A percentile compares a stretch with the other conserved stretches of the same genome.
phyloP scores from a whole-genome alignment of 37 sponge, comb jelly and placozoan species.

The Axinella damicornis region DNA sequence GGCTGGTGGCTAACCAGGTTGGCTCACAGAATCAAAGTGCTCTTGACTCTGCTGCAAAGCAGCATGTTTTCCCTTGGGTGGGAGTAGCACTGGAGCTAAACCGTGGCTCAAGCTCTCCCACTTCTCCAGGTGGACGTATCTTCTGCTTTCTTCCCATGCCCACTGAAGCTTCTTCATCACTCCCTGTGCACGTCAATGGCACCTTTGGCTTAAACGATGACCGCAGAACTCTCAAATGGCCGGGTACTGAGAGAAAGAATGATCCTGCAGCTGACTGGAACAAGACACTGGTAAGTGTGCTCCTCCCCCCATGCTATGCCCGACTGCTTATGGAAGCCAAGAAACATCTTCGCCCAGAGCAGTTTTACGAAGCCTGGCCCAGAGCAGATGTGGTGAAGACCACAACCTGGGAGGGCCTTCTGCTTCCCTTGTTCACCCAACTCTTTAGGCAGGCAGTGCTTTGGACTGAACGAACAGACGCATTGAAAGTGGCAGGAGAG shows the following conservation, averaged over 20 bases:
- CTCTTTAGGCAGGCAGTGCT: constrained; percentile 23
- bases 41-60: not conserved
- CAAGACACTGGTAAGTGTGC: constrained; percentile 33
- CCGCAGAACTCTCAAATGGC: constrained; percentile 66
- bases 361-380: constrained; percentile 58
- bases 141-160: constrained; percentile 85
- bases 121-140: constrained; percentile 22
- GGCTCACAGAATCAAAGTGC: not conserved
- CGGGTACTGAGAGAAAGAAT: constrained; percentile 48
- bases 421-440: constrained; percentile 5
- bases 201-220: constrained; percentile 69
- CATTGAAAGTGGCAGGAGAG: constrained; percentile 1
- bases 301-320: constrained; percentile 62
- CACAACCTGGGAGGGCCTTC: constrained; percentile 25
- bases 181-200: constrained; percentile 81
- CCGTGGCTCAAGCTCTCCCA: not conserved
- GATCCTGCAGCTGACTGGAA: constrained; percentile 69
- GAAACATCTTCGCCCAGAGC: not conserved
- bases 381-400: constrained; percentile 9
- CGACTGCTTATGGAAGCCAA: constrained; percentile 34
- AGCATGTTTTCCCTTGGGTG: constrained; percentile 22
- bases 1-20: not conserved
- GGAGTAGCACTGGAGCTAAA: not conserved
- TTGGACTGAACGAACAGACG: not conserved
- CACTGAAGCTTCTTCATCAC: constrained; percentile 26